Percentiles rank a stretch among this genome's conserved stretches.
Conservation (phyloP, 92 coral and sea anemone species). For the Actinernus sp. region DNA sequence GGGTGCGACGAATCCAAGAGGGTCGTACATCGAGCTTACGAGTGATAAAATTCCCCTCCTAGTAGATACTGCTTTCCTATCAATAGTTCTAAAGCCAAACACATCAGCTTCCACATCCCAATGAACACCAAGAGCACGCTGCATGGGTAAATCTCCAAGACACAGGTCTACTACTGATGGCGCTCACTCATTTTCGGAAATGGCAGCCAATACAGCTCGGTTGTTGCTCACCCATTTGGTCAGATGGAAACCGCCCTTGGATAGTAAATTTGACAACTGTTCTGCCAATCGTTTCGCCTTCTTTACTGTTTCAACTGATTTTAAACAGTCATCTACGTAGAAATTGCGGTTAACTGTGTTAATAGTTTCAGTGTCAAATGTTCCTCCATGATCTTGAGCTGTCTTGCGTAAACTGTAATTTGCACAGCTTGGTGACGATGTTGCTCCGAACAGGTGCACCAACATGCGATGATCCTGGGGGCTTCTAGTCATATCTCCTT, state of each 20-base stretch:
- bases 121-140: slow-evolving; percentile 12
- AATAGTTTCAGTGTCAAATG: slow-evolving; percentile 8
- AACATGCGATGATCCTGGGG: slow-evolving; percentile 46
- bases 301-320: slow-evolving; percentile 10
- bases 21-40: too few species aligned
- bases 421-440: slow-evolving; percentile 58
- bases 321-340: slow-evolving; percentile 47
- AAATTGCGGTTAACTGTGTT: slow-evolving; percentile 42
- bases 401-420: slow-evolving; percentile 30
- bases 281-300: slow-evolving; percentile 12
- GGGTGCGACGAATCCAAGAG: too few species aligned
- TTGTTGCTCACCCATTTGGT: slow-evolving; percentile 33
- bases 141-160: slow-evolving; percentile 16
- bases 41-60: too few species aligned
- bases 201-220: slow-evolving; percentile 19
- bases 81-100: too few species aligned
- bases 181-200: slow-evolving; percentile 10
- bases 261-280: slow-evolving; percentile 8
- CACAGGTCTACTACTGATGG: slow-evolving; percentile 13
- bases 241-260: slow-evolving; percentile 33
- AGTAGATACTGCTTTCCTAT: too few species aligned
- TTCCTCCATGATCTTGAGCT: slow-evolving; percentile 40
- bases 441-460: slow-evolving; percentile 61
- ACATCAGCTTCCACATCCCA: slow-evolving; percentile 21
- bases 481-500: slow-evolving; percentile 1